These are phyloP conservation scores for Trichosurus vulpecula DNA, from an alignment of 2,797 vertebrate genomes.

Conservation along the genomic window DNA sequence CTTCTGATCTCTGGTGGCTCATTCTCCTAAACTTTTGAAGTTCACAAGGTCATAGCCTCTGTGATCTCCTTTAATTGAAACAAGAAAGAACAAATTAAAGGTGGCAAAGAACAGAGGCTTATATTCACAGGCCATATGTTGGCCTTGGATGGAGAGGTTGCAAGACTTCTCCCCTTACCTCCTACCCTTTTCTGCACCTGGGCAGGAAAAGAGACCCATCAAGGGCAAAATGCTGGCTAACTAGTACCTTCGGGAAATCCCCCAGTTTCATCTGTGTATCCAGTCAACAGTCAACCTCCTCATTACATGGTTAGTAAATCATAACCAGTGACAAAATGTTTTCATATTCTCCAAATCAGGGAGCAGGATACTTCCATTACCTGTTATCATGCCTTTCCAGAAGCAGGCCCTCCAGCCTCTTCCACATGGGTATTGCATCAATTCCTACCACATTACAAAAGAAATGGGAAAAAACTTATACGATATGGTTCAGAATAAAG, in stretches of 20 bases:
- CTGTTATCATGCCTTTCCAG: not conserved
- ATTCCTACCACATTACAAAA: not conserved
- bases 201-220: not conserved
- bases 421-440: not conserved
- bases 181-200: not conserved
- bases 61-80: not conserved
- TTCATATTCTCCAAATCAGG: not conserved
- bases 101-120: not conserved
- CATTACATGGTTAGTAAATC: not conserved
- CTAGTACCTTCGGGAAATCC: not conserved
- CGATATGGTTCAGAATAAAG: not conserved
- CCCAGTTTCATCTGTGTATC: not conserved
- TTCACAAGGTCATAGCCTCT: not conserved
- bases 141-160: not conserved
- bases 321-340: not conserved
- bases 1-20: not conserved
- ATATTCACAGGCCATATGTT: not conserved
- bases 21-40: not conserved
- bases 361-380: not conserved
- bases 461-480: not conserved
- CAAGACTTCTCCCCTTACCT: not conserved
- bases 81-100: not conserved
- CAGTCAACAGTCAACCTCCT: not conserved
- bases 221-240: not conserved
- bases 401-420: not conserved